A percentile compares a stretch with the other conserved stretches of the same genome.
Conservation (phyloP, 1,140 invertebrate species). For the Akabosia matsudoensis region DNA sequence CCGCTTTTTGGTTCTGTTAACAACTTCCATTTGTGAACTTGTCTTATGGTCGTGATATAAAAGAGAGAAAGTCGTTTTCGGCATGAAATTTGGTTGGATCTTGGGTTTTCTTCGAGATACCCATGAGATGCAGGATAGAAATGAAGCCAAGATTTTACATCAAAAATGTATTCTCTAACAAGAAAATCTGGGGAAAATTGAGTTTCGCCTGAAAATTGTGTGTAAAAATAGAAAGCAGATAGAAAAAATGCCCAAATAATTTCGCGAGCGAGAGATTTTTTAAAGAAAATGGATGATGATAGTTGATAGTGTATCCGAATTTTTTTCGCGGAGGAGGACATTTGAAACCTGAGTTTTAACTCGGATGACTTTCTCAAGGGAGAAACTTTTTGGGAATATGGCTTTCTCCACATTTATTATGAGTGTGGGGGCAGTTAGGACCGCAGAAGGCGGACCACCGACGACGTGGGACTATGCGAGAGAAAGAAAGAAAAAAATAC, state of each 20-base stretch:
- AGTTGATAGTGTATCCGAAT: neutral
- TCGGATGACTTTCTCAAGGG: conserved; percentile 16
- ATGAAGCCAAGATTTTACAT: neutral
- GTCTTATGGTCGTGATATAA: neutral
- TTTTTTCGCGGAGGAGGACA: neutral
- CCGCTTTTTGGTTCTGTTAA: too few relatives aligned
- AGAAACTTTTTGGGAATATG: too few relatives aligned
- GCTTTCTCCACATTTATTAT: conserved; percentile 3
- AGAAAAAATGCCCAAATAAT: neutral
- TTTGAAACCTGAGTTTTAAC: neutral
- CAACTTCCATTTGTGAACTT: neutral
- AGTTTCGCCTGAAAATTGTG: neutral
- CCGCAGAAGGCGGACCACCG: neutral
- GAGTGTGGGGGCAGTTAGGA: neutral
- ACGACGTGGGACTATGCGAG: neutral
- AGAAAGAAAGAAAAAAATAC: neutral
- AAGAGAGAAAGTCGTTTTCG: neutral
- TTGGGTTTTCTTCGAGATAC: neutral
- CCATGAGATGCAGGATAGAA: conserved; percentile 12
- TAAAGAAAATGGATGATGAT: too few relatives aligned
- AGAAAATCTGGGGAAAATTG: conserved; percentile 7
- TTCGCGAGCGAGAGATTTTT: neutral
- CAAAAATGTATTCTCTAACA: conserved; percentile 15
- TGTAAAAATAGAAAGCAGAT: neutral
- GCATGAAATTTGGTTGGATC: neutral